These are phyloP conservation scores for Spea bombifrons DNA, from an alignment of 2,113 vertebrate genomes.

Conservation along the genomic window DNA sequence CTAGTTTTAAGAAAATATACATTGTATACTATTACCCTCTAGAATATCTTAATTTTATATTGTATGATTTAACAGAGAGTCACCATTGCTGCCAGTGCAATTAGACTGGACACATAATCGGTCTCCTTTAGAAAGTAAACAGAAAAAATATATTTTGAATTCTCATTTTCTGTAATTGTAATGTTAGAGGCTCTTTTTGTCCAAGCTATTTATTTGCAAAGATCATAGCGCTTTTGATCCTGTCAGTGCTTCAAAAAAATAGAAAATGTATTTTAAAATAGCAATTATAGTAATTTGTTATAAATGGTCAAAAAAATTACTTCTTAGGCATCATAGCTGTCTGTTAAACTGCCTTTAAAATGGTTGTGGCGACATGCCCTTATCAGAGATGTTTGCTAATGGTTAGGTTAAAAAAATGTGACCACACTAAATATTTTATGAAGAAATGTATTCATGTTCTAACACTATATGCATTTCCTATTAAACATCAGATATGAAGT, in stretches of 20 bases:
- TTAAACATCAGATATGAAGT: constrained; percentile 1
- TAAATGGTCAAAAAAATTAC: constrained; percentile 40
- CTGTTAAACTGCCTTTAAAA: constrained; percentile 35
- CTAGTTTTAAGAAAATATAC: constrained; percentile 19
- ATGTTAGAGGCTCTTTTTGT: constrained; percentile 15
- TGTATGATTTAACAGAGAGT: background rate
- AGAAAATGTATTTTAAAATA: constrained; percentile 43
- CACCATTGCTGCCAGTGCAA: background rate
- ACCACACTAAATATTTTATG: constrained; percentile 25
- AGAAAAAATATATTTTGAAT: constrained; percentile 24
- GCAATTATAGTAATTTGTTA: constrained; percentile 46
- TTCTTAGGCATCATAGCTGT: constrained; percentile 39
- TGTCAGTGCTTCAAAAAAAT: constrained; percentile 40
- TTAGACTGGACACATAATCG: constrained; percentile 9
- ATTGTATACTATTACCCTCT: constrained; percentile 21
- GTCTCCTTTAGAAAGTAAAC: constrained; percentile 15
- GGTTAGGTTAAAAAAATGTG: constrained; percentile 32
- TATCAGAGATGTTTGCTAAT: constrained; percentile 38
- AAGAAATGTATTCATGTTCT: constrained; percentile 17
- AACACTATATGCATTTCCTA: background rate
- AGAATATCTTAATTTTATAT: background rate
- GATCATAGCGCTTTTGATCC: constrained; percentile 42
- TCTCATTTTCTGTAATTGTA: constrained; percentile 23
- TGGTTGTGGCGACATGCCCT: constrained; percentile 33
- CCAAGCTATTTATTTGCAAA: constrained; percentile 37